phyloP scores from a whole-genome alignment of 2,113 vertebrate species.

The Anhinga rufa region DNA sequence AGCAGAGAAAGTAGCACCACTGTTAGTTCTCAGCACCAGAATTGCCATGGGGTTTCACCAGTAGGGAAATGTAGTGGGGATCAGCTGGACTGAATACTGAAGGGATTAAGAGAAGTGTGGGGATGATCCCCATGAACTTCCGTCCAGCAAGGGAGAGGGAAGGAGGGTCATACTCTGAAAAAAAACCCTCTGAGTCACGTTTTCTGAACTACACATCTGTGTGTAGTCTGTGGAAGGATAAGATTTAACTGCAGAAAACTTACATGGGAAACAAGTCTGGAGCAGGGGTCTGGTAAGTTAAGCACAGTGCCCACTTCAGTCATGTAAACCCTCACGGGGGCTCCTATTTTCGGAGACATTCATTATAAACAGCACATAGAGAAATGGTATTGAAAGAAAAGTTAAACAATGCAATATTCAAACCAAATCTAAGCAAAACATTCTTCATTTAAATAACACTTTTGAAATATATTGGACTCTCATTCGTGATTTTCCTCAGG shows the following conservation, averaged over 20 bases:
- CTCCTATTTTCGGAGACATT: neutral
- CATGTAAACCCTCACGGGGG: neutral
- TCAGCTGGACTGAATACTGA: neutral
- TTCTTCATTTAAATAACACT: neutral
- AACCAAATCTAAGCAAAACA: neutral
- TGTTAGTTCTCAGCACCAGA: neutral
- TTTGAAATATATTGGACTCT: neutral
- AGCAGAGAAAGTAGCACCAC: neutral
- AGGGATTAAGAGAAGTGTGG: neutral
- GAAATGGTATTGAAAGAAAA: neutral
- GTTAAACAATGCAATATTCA: neutral
- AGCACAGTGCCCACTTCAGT: neutral
- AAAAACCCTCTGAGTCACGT: neutral
- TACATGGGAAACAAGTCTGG: neutral
- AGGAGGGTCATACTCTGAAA: neutral
- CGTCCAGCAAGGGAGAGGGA: neutral
- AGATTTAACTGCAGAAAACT: neutral
- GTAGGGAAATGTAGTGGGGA: neutral
- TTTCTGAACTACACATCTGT: neutral
- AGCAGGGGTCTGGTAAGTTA: neutral
- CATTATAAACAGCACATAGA: neutral
- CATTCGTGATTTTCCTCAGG: neutral
- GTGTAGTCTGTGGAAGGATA: neutral
- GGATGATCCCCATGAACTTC: neutral
- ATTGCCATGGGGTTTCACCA: neutral